phyloP scores from a whole-genome alignment of 2,113 vertebrate species.

The Cyrtonyx montezumae region DNA sequence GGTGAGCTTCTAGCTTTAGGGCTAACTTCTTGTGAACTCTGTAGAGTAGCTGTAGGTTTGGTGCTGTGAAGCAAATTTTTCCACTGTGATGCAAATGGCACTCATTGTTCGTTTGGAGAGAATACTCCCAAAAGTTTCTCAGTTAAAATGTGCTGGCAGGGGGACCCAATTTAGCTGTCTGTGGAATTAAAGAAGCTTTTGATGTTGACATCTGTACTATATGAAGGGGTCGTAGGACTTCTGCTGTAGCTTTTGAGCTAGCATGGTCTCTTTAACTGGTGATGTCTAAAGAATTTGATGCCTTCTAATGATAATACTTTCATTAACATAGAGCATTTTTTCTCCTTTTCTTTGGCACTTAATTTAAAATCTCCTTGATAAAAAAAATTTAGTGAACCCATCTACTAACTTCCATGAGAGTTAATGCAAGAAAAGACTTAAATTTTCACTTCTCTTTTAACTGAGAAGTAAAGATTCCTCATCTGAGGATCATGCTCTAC shows the following conservation, averaged over 20 bases:
- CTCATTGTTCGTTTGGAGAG: neutral
- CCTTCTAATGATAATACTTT: neutral
- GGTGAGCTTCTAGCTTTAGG: neutral
- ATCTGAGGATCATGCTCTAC: neutral
- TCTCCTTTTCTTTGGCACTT: neutral
- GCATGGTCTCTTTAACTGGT: fast-evolving
- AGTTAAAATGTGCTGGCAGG: neutral
- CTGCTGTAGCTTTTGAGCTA: neutral
- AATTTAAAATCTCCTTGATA: neutral
- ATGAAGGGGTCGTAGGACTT: neutral
- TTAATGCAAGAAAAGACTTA: neutral
- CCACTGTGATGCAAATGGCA: neutral
- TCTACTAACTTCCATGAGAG: neutral
- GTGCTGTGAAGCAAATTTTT: neutral
- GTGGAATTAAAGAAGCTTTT: neutral
- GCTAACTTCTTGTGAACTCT: neutral
- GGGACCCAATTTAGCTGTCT: neutral
- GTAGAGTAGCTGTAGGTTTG: neutral
- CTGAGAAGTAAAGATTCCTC: neutral
- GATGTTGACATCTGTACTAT: neutral
- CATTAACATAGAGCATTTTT: neutral
- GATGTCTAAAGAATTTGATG: neutral
- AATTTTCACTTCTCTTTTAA: neutral
- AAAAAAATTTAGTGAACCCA: neutral
- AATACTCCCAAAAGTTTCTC: neutral